phyloP scores from a whole-genome alignment of 2,113 vertebrate species.

The Machaerirhynchus nigripectus region DNA sequence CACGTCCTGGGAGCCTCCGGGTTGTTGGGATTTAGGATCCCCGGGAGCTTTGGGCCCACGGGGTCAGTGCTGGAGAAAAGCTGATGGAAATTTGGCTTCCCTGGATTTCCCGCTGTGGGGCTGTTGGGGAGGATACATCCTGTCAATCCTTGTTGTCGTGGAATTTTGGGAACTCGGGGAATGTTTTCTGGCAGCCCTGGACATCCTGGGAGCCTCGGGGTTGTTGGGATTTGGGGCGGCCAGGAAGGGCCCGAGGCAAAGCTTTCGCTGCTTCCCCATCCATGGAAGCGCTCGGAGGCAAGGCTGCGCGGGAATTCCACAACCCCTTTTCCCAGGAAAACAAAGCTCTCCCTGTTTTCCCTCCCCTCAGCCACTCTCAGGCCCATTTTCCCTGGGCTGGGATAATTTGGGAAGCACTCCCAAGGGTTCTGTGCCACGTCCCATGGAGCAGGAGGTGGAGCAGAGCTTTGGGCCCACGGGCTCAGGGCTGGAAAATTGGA shows the following conservation, averaged over 20 bases:
- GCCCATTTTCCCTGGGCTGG: not conserved
- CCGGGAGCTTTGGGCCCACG: no score
- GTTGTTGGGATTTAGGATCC: no score
- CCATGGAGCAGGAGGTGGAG: not conserved
- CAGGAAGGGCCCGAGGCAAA: not conserved
- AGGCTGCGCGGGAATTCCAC: not conserved
- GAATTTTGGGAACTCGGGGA: no score
- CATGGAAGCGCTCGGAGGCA: not conserved
- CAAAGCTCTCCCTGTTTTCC: not conserved
- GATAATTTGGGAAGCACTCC: not conserved
- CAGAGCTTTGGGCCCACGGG: fast-evolving
- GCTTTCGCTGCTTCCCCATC: not conserved
- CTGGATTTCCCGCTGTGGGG: no score
- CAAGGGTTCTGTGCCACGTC: not conserved
- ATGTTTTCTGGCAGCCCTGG: no score
- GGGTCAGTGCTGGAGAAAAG: no score
- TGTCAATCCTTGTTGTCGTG: no score
- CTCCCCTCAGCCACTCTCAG: fast-evolving
- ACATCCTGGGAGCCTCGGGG: fast-evolving
- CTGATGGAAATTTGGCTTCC: no score
- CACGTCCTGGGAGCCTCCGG: no score
- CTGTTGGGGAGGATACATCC: no score
- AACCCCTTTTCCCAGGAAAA: not conserved
- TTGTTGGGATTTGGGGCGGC: fast-evolving
- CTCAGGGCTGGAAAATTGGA: not conserved